Conservation (phyloP, 1,140 invertebrate genomes). For the Euura saliciscinereae region DNA sequence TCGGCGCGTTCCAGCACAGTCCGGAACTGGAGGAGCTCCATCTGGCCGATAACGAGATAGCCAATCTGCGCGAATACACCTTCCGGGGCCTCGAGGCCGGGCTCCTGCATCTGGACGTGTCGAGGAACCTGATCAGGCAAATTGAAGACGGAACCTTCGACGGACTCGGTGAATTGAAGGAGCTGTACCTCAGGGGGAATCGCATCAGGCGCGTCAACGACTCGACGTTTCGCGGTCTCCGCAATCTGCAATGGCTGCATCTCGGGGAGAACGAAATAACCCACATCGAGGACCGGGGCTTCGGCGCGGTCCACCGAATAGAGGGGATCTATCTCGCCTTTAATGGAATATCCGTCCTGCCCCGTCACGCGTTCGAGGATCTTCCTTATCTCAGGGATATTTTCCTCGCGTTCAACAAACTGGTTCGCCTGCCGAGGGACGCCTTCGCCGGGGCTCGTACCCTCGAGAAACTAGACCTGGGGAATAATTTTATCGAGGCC, state of each 20-base stretch:
- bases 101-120: background rate
- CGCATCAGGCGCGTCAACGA: background rate
- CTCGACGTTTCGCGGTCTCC: background rate
- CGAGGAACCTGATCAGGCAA: background rate
- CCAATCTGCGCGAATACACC: background rate
- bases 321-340: background rate
- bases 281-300: background rate
- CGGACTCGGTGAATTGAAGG: background rate
- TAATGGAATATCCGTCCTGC: background rate
- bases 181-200: background rate
- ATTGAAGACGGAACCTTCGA: background rate
- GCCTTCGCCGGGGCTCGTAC: background rate
- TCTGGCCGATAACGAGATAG: background rate
- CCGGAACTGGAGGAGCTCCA: background rate
- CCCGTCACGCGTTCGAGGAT: background rate
- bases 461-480: background rate
- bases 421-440: background rate
- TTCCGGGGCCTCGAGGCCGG: background rate
- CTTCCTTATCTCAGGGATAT: background rate
- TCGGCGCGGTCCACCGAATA: background rate
- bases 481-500: background rate
- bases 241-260: background rate
- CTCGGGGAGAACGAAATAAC: background rate
- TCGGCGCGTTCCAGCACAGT: background rate
- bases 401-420: background rate